Evolutionary conservation across 2,113 vertebrate genomes (phyloP).

Genomic region (Polypterus senegalus): DNA sequence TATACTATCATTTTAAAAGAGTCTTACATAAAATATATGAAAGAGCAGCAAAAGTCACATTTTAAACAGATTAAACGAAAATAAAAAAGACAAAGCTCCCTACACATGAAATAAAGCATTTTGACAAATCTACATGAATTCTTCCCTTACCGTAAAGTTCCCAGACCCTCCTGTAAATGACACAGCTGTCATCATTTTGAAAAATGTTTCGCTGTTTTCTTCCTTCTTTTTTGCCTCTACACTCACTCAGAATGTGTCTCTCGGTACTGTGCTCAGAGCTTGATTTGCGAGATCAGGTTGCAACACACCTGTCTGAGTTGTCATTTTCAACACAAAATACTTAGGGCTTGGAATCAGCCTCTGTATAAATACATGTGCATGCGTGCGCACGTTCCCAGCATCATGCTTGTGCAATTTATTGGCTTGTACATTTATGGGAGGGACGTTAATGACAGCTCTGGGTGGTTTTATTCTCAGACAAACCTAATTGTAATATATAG

Average conservation of each 20-base stretch:
- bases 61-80: too few species aligned
- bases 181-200: constrained; percentile 52
- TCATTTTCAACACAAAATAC: not conserved
- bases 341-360: not conserved
- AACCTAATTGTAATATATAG: too few species aligned
- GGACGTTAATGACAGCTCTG: not conserved
- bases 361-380: not conserved
- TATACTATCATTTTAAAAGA: too few species aligned
- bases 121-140: not conserved
- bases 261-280: not conserved
- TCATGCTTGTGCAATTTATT: not conserved
- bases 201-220: constrained; percentile 1
- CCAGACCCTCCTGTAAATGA: constrained; percentile 42
- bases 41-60: too few species aligned
- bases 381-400: too few species aligned
- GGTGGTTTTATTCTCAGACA: too few species aligned
- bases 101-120: too few species aligned
- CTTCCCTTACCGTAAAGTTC: constrained; percentile 49
- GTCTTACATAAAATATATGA: too few species aligned
- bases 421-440: constrained; percentile 6
- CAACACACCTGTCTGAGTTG: constrained; percentile 4
- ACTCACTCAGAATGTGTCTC: not conserved
- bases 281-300: constrained; percentile 3
- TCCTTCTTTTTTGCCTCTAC: not conserved
- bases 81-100: too few species aligned